Percentiles rank a stretch among this genome's conserved stretches.
phyloP scores from a whole-genome alignment of 2,113 vertebrate species.

The Balaeniceps rex region DNA sequence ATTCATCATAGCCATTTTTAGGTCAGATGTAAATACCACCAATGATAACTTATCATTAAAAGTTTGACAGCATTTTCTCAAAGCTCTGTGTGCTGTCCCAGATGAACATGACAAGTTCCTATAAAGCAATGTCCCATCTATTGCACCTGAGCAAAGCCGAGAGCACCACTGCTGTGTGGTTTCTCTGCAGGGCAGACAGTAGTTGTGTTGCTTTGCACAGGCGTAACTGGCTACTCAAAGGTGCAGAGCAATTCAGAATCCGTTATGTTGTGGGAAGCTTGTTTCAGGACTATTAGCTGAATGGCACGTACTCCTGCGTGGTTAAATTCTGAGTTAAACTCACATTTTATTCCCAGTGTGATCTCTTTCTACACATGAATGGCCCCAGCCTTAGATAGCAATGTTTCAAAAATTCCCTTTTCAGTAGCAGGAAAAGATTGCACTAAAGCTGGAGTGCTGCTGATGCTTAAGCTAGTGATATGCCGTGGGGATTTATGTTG shows the following conservation, averaged over 20 bases:
- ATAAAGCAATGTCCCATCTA: neutral
- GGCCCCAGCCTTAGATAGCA: neutral
- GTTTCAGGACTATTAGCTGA: neutral
- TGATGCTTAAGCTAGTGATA: neutral
- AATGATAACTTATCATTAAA: neutral
- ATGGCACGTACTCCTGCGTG: neutral
- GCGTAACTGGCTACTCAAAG: neutral
- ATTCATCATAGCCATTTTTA: neutral
- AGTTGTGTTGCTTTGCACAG: neutral
- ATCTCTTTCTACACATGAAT: neutral
- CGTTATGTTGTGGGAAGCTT: neutral
- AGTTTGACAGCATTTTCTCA: neutral
- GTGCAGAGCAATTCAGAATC: neutral
- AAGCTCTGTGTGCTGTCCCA: neutral
- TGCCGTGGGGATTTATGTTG: neutral
- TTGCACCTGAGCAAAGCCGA: neutral
- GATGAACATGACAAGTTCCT: neutral
- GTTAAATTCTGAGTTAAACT: conserved; percentile 5
- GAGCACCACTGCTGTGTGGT: neutral
- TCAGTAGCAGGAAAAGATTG: neutral
- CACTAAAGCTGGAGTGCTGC: neutral
- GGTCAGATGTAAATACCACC: neutral
- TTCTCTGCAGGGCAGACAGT: neutral
- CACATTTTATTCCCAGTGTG: neutral
- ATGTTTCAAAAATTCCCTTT: neutral